A percentile compares a stretch with the other conserved stretches of the same genome.
Evolutionary conservation across 30 jellyfish, hydroid and myxozoan species (phyloP).

Genomic region (Hydra vulgaris): DNA sequence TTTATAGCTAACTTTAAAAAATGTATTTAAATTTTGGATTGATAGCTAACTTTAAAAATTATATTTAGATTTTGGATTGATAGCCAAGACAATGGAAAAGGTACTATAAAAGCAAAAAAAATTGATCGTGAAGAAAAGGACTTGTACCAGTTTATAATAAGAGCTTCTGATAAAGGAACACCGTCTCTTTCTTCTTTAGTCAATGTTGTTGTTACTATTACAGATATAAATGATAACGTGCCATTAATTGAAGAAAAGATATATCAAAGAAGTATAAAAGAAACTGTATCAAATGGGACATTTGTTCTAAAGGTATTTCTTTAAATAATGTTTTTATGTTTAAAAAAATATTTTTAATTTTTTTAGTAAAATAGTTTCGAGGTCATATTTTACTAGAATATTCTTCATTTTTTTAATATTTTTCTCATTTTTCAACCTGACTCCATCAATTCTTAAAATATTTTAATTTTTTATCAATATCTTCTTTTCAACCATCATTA

Average conservation of each 20-base stretch:
- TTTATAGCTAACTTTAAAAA: too few relatives aligned
- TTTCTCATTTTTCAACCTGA: too few relatives aligned
- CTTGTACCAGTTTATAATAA: conserved; percentile 32
- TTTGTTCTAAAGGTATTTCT: conserved; percentile 48
- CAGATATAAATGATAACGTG: conserved; percentile 77
- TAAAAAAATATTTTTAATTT: too few relatives aligned
- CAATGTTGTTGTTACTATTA: conserved; percentile 41
- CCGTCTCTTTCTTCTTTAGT: conserved; percentile 54
- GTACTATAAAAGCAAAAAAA: conserved; percentile 35
- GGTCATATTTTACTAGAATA: too few relatives aligned
- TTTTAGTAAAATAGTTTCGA: too few relatives aligned
- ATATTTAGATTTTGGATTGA: conserved; percentile 16
- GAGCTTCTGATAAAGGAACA: conserved; percentile 79
- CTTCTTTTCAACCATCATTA: too few relatives aligned
- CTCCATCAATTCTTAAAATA: too few relatives aligned
- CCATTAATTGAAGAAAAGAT: conserved; percentile 41
- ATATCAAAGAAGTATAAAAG: conserved; percentile 30
- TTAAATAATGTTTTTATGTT: not conserved
- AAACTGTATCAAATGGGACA: conserved; percentile 42
- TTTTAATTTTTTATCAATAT: too few relatives aligned
- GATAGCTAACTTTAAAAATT: too few relatives aligned
- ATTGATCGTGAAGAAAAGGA: conserved; percentile 66
- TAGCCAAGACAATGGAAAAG: conserved; percentile 16
- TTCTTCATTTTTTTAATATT: too few relatives aligned
- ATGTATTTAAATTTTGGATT: too few relatives aligned